Conservation (phyloP, 2,113 vertebrate species). For the Campylomormyrus tamandua region DNA sequence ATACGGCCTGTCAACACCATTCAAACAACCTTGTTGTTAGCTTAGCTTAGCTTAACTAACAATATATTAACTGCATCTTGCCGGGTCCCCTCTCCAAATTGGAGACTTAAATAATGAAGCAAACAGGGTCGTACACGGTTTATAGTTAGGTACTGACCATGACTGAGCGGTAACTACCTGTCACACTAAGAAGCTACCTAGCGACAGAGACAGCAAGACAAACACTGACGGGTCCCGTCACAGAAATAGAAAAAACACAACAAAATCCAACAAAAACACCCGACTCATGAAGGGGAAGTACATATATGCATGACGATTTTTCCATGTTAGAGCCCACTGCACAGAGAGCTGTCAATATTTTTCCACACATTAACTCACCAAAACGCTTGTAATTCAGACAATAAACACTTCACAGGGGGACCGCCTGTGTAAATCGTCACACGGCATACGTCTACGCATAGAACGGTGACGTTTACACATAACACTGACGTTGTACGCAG, state of each 20-base stretch:
- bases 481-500: slow-evolving; percentile 6
- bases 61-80: not conserved
- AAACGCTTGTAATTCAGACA: slow-evolving; percentile 14
- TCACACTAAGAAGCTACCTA: not conserved
- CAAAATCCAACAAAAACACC: not conserved
- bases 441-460: not conserved
- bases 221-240: not conserved
- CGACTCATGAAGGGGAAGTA: not conserved
- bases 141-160: not conserved
- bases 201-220: not conserved
- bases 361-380: not conserved
- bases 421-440: slow-evolving; percentile 18
- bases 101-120: not conserved
- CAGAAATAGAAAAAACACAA: not conserved
- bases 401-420: slow-evolving; percentile 13
- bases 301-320: not conserved
- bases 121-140: not conserved
- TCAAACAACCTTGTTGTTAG: not conserved
- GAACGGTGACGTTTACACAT: slow-evolving; percentile 7
- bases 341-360: not conserved
- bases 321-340: not conserved
- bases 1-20: not conserved
- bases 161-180: not conserved
- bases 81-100: not conserved
- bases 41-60: not conserved